Conservation (phyloP, 2,888 invertebrate genomes). For the Argyresthia albistria region DNA sequence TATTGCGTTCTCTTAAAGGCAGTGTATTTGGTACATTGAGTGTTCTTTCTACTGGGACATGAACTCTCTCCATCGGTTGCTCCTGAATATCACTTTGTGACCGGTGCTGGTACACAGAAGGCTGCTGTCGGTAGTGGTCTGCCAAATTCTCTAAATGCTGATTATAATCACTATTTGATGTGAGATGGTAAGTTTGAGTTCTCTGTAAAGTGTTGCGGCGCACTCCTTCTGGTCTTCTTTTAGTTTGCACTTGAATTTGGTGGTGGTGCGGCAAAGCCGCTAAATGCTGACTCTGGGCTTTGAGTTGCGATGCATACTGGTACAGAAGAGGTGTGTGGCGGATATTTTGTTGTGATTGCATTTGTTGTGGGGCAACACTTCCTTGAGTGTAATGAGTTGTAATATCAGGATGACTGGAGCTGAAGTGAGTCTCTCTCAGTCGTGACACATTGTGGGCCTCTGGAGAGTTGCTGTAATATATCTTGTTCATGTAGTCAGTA, state of each 20-base stretch:
- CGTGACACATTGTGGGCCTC: conserved; percentile 55
- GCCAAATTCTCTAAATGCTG: conserved; percentile 55
- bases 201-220: conserved; percentile 57
- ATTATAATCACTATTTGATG: conserved; percentile 64
- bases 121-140: conserved; percentile 40
- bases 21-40: conserved; percentile 49
- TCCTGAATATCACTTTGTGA: conserved; percentile 61
- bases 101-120: conserved; percentile 45
- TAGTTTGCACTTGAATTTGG: conserved; percentile 41
- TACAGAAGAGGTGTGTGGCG: conserved; percentile 56
- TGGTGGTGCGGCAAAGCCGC: conserved; percentile 49
- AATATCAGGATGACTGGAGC: conserved; percentile 66
- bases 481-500: conserved; percentile 58
- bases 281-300: conserved; percentile 60
- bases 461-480: conserved; percentile 46
- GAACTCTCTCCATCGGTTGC: conserved; percentile 29
- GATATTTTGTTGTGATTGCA: conserved; percentile 34
- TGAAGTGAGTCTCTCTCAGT: conserved; percentile 60
- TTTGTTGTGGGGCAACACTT: conserved; percentile 31
- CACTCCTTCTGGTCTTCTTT: conserved; percentile 43
- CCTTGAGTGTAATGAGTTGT: conserved; percentile 49
- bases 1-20: conserved; percentile 52
- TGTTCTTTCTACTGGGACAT: conserved; percentile 41
- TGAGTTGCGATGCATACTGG: conserved; percentile 64
- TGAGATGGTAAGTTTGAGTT: conserved; percentile 65